Evolutionary conservation across 2,113 vertebrate genomes (phyloP).

Genomic region (Mormyrus iriodes): DNA sequence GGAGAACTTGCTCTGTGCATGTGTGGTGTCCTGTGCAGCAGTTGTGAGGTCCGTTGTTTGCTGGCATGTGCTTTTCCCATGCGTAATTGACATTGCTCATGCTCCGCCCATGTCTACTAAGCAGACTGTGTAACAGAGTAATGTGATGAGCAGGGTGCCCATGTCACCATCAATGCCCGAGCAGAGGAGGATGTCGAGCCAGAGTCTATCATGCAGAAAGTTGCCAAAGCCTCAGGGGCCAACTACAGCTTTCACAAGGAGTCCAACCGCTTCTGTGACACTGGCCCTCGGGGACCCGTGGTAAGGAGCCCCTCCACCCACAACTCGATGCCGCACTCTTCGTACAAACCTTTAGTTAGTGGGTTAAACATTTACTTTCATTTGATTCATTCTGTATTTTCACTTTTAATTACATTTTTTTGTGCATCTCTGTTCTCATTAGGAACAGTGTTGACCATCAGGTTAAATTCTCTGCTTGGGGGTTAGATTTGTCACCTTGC

Average conservation of each 20-base stretch:
- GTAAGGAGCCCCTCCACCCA: conserved; percentile 57
- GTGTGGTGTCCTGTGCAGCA: background rate
- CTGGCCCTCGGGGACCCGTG: conserved; percentile 68
- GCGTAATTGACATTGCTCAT: background rate
- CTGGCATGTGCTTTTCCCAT: background rate
- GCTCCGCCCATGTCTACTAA: background rate
- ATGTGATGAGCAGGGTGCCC: conserved; percentile 70
- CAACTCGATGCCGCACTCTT: background rate
- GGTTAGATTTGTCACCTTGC: background rate
- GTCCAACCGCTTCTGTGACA: conserved; percentile 60
- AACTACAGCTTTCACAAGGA: conserved; percentile 77
- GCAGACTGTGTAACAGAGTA: background rate
- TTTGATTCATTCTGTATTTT: background rate
- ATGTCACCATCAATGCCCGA: conserved; percentile 85
- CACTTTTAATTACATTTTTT: background rate
- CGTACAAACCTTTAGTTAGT: background rate
- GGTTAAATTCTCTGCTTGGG: background rate
- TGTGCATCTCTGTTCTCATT: background rate
- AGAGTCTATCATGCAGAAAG: conserved; percentile 74
- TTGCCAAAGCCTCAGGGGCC: conserved; percentile 81
- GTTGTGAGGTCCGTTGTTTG: background rate
- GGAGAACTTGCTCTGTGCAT: background rate
- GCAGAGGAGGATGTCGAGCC: conserved; percentile 87
- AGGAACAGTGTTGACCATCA: background rate
- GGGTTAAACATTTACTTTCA: background rate